These are phyloP conservation scores for Scolopax mira DNA, from an alignment of 2,113 vertebrate species.

Conservation along the genomic window DNA sequence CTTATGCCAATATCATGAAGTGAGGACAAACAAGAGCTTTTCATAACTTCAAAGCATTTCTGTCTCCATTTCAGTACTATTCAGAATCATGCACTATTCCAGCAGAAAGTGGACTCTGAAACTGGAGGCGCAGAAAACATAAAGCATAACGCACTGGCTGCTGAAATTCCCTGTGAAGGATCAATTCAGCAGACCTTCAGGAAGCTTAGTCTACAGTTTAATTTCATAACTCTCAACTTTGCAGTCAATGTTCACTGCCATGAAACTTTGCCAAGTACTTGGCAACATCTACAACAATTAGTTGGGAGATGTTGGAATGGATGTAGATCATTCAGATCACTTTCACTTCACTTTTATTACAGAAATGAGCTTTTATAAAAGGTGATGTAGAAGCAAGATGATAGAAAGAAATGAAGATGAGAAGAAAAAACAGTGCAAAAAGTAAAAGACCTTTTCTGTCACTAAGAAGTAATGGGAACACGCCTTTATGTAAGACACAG, in stretches of 20 bases:
- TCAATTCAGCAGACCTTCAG: neutral
- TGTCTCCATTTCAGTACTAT: neutral
- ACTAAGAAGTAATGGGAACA: neutral
- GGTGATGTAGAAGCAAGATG: neutral
- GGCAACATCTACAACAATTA: neutral
- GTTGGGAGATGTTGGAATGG: neutral
- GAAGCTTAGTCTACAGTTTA: neutral
- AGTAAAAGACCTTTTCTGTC: neutral
- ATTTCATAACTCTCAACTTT: neutral
- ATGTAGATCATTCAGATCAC: neutral
- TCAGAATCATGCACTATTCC: neutral
- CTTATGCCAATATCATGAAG: neutral
- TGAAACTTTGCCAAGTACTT: neutral
- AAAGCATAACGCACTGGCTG: rapidly evolving
- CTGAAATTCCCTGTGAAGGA: neutral
- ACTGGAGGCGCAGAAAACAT: neutral
- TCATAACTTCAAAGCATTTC: neutral
- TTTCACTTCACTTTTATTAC: neutral
- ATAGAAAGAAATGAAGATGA: neutral
- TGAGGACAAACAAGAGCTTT: neutral
- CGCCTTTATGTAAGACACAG: rapidly evolving
- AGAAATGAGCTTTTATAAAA: neutral
- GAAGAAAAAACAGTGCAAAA: neutral
- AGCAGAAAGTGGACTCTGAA: neutral
- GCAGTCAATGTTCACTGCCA: neutral